Evolutionary conservation across 2,113 vertebrate genomes (phyloP).

Genomic region (Microtus richardsoni): DNA sequence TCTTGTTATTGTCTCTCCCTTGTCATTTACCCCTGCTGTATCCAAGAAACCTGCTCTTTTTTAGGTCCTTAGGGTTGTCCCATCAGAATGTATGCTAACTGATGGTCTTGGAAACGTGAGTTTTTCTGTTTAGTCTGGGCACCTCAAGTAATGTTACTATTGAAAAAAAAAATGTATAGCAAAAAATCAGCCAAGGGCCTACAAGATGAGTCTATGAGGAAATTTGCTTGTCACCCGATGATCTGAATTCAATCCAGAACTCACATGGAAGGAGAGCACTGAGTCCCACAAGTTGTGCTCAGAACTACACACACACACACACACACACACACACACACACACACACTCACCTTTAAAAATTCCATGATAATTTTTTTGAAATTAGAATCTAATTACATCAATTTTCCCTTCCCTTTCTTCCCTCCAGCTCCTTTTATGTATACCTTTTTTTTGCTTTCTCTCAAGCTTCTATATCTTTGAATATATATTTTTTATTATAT

Average conservation of each 20-base stretch:
- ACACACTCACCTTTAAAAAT: background rate
- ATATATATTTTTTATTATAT: no score
- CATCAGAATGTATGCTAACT: no score
- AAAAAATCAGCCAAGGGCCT: background rate
- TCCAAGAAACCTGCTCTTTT: background rate
- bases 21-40: background rate
- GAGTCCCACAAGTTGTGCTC: background rate
- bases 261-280: background rate
- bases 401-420: background rate
- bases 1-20: no score
- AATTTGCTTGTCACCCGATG: background rate
- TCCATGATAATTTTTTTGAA: background rate
- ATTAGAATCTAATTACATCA: background rate
- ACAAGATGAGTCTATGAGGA: background rate
- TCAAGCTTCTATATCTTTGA: background rate
- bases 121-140: background rate
- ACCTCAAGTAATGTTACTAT: background rate
- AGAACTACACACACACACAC: background rate
- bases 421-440: background rate
- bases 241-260: background rate
- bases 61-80: background rate
- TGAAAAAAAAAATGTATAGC: background rate
- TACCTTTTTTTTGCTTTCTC: background rate
- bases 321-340: no score
- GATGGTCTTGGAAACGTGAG: background rate